These are phyloP conservation scores for Apogon talboti DNA, from an alignment of 2,797 vertebrate species.

Conservation along the genomic window DNA sequence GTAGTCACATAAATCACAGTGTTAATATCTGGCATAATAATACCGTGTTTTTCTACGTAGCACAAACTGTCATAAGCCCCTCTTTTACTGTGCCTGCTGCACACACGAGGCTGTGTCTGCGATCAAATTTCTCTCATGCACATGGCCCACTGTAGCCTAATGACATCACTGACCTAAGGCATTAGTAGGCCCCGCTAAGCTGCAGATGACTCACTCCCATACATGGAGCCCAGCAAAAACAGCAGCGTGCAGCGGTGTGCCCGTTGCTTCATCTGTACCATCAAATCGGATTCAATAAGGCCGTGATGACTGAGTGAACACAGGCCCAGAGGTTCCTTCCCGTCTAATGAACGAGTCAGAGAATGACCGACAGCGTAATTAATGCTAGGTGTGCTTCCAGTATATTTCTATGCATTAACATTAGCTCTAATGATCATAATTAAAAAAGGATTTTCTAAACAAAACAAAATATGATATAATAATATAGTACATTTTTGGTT, in stretches of 20 bases:
- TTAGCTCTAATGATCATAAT: not conserved
- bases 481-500: not conserved
- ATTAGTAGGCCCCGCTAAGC: conserved; percentile 48
- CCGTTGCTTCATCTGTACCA: conserved; percentile 43
- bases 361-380: conserved; percentile 11
- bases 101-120: conserved; percentile 21
- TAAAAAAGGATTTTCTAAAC: not conserved
- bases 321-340: conserved; percentile 8
- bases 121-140: conserved; percentile 18
- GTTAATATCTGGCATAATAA: not conserved
- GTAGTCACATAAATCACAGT: not conserved
- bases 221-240: conserved; percentile 39
- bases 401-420: not conserved
- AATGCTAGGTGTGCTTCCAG: not conserved
- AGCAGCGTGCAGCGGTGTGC: conserved; percentile 44
- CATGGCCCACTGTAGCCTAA: conserved; percentile 37
- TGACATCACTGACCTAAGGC: conserved; percentile 70
- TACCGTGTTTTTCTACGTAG: not conserved
- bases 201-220: conserved; percentile 66
- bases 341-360: conserved; percentile 5
- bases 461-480: not conserved
- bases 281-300: conserved; percentile 55
- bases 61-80: not conserved
- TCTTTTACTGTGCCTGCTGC: conserved; percentile 1
- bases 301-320: conserved; percentile 46